Base-by-base conservation (phyloP, 2,888 invertebrate genomes). In the Crepidodera aurea region DNA sequence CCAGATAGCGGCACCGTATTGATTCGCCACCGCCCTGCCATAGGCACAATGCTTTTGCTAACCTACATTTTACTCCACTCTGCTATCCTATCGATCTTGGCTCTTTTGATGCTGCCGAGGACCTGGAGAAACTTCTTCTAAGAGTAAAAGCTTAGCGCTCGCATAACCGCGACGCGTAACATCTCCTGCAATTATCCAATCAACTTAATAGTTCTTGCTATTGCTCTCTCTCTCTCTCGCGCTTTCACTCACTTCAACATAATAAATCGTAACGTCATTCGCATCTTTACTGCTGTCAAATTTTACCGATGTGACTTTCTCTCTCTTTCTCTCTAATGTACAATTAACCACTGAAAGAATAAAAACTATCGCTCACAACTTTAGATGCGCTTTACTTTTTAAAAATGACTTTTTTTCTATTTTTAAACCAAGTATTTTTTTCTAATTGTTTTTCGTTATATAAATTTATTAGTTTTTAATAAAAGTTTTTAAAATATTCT, bases 61-160 rank as follows among this genome's bases (percentile, higher is more conserved):
- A 77, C 82, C 80, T 79, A 81, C 79, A 82, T 79, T 79, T 78
- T 67, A 64, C 64, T 53, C 44, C 51, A 59, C 60, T 60, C 62
- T 66, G 63, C 62, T 60, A 65, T 63, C 63, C 71, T 75, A 75
- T 76, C 75, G 75, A 73, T 73, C 71, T 71, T 65, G 59, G 53
- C 65, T 66, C 65, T 64, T 62, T 65, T 60, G 63, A 46, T 53
- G 62, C 67, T 60, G 55, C 40, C 22, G 48, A 48, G 48, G 65
- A 71, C 71, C 71, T 71, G 69, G 69, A 60, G 67, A 48, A 61
- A 22, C 66, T 58, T 65, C 62, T 62, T 68, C 70, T 64, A 66
- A 57, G 67, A 61, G 64, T 59, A 27, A 10, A 27, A 12, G 48
- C 12, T 48, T 12, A 27, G 16, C 48, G 27, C 15, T 29, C 27